These are phyloP conservation scores for Congeria kusceri DNA, from an alignment of 2,888 invertebrate genomes.

Conservation along the genomic window DNA sequence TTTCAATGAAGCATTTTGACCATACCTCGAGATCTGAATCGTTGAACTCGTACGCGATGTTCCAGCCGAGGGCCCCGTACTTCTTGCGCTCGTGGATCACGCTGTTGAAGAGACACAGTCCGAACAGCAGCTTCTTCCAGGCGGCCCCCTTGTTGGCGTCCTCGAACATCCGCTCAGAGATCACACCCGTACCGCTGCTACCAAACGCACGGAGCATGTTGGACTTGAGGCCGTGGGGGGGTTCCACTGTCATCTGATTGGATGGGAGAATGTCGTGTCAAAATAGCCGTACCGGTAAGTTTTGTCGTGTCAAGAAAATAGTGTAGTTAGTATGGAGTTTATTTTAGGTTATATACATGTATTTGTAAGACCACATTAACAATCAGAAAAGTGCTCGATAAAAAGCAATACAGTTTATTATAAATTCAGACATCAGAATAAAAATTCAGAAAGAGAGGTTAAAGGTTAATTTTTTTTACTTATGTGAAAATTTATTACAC, in stretches of 20 bases:
- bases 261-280: too few species aligned
- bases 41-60: slow-evolving; percentile 85
- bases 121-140: slow-evolving; percentile 83
- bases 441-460: too few species aligned
- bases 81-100: slow-evolving; percentile 85
- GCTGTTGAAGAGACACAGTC: slow-evolving; percentile 84
- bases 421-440: too few species aligned
- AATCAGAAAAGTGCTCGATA: too few species aligned
- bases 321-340: too few species aligned
- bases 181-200: slow-evolving; percentile 80
- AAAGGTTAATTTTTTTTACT: too few species aligned
- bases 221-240: slow-evolving; percentile 84
- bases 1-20: too few species aligned
- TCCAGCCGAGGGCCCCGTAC: slow-evolving; percentile 85
- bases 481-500: too few species aligned
- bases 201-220: slow-evolving; percentile 84
- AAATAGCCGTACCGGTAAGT: background rate
- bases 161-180: slow-evolving; percentile 81
- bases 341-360: too few species aligned
- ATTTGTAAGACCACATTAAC: too few species aligned
- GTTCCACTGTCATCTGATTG: slow-evolving; percentile 84
- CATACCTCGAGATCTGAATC: slow-evolving; percentile 85
- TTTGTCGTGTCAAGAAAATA: background rate
- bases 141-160: slow-evolving; percentile 68
- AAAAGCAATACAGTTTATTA: too few species aligned